A percentile compares a stretch with the other conserved stretches of the same genome.
Evolutionary conservation across 2,113 vertebrate species (phyloP).

Genomic region (Galeopterus variegatus): DNA sequence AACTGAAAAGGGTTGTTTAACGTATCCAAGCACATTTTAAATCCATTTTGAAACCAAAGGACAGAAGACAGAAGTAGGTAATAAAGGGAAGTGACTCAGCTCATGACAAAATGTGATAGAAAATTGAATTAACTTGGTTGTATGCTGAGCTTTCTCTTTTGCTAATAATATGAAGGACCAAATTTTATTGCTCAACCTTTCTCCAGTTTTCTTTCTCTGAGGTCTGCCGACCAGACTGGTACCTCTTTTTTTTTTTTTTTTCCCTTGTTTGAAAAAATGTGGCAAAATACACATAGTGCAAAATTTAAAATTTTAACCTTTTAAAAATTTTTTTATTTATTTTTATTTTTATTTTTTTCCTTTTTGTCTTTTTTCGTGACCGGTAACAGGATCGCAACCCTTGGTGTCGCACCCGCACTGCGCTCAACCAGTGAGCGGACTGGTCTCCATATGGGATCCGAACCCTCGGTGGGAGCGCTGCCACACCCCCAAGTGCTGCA

Average conservation of each 20-base stretch:
- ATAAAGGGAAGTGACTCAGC: not conserved
- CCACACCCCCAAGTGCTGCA: too few relatives aligned
- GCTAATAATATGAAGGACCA: conserved; percentile 37
- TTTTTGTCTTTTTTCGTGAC: too few relatives aligned
- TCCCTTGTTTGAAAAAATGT: not conserved
- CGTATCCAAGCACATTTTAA: not conserved
- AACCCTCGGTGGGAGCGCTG: too few relatives aligned
- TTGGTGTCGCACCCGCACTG: too few relatives aligned
- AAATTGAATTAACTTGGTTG: conserved; percentile 3
- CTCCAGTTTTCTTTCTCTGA: not conserved
- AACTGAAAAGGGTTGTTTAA: not conserved
- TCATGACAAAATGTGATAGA: conserved; percentile 3
- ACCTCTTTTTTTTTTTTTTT: not conserved
- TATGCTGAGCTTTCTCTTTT: conserved; percentile 47
- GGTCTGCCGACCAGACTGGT: not conserved
- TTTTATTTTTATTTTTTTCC: too few relatives aligned
- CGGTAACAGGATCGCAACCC: too few relatives aligned
- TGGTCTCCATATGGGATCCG: too few relatives aligned
- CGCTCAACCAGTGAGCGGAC: too few relatives aligned
- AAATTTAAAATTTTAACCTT: too few relatives aligned
- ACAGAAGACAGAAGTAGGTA: not conserved
- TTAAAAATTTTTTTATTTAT: too few relatives aligned
- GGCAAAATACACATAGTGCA: not conserved
- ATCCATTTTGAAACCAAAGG: conserved; percentile 13
- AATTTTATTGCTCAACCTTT: not conserved